Conservation (phyloP, 2,888 invertebrate species). For the Neoscelio sp. region DNA sequence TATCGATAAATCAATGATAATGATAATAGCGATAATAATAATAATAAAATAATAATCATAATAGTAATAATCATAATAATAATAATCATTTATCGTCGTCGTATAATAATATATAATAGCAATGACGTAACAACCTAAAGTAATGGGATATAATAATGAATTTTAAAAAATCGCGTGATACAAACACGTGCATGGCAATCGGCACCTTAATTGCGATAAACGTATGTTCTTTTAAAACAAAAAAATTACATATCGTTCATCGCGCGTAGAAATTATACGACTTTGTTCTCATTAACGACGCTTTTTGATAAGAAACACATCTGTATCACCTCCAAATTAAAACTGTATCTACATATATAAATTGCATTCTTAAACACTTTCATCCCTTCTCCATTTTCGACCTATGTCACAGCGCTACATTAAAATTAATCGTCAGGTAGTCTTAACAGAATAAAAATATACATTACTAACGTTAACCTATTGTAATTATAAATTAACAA, state of each 20-base stretch:
- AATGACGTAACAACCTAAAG: slow-evolving; percentile 67
- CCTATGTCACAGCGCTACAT: slow-evolving; percentile 71
- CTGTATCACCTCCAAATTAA: slow-evolving; percentile 48
- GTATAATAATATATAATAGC: slow-evolving; percentile 66
- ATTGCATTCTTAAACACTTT: slow-evolving; percentile 26
- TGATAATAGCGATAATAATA: slow-evolving; percentile 70
- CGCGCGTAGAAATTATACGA: slow-evolving; percentile 15
- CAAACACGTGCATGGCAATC: slow-evolving; percentile 31
- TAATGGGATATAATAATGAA: slow-evolving; percentile 47
- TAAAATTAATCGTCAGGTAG: slow-evolving; percentile 72
- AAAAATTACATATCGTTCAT: slow-evolving; percentile 10
- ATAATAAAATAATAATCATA: slow-evolving; percentile 62
- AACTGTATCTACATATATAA: slow-evolving; percentile 32
- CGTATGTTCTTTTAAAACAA: background rate
- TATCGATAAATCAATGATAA: slow-evolving; percentile 69
- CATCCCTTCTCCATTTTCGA: slow-evolving; percentile 40
- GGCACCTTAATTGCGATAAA: slow-evolving; percentile 31
- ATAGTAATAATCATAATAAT: slow-evolving; percentile 64
- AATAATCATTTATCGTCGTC: slow-evolving; percentile 62
- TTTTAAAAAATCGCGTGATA: slow-evolving; percentile 29
- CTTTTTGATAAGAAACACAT: slow-evolving; percentile 24
- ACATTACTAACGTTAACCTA: slow-evolving; percentile 68
- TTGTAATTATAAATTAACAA: slow-evolving; percentile 32
- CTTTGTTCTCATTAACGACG: slow-evolving; percentile 21
- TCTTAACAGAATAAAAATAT: slow-evolving; percentile 70